phyloP scores from a whole-genome alignment of 2,888 invertebrate genomes.

The Nephrotoma flavescens region DNA sequence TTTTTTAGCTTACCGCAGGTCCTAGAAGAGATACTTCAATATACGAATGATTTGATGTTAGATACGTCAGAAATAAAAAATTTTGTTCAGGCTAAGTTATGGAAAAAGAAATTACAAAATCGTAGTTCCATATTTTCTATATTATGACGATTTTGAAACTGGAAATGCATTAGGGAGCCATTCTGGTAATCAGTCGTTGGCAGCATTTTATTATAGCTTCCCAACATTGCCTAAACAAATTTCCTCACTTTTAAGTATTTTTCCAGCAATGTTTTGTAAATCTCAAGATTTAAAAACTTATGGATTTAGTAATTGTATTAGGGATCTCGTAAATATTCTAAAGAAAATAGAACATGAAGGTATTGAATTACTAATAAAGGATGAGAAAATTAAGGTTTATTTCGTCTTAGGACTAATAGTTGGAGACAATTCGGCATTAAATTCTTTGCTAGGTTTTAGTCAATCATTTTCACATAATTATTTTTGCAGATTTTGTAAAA shows the following conservation, averaged over 20 bases:
- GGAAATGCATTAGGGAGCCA: slow-evolving; percentile 9
- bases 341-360: slow-evolving; percentile 11
- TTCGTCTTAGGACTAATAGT: slow-evolving; percentile 11
- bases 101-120: slow-evolving; percentile 8
- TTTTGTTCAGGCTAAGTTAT: slow-evolving; percentile 10
- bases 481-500: slow-evolving; percentile 11
- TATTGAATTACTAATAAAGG: background rate
- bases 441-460: slow-evolving; percentile 10
- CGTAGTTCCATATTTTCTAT: too few species aligned
- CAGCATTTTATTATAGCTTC: slow-evolving; percentile 10
- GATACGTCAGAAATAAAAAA: background rate
- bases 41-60: slow-evolving; percentile 6
- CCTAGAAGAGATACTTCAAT: background rate
- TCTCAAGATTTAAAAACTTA: slow-evolving; percentile 9
- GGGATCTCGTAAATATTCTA: slow-evolving; percentile 9
- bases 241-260: slow-evolving; percentile 9
- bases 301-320: slow-evolving; percentile 10
- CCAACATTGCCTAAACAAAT: background rate
- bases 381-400: slow-evolving; percentile 7
- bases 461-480: slow-evolving; percentile 11
- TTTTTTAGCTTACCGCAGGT: too few species aligned
- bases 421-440: slow-evolving; percentile 4
- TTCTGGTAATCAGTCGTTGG: slow-evolving; percentile 9
- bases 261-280: slow-evolving; percentile 10
- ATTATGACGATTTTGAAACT: too few species aligned